Evolutionary conservation across 1,140 invertebrate genomes (phyloP).

Genomic region (Drosophila pectinifera): DNA sequence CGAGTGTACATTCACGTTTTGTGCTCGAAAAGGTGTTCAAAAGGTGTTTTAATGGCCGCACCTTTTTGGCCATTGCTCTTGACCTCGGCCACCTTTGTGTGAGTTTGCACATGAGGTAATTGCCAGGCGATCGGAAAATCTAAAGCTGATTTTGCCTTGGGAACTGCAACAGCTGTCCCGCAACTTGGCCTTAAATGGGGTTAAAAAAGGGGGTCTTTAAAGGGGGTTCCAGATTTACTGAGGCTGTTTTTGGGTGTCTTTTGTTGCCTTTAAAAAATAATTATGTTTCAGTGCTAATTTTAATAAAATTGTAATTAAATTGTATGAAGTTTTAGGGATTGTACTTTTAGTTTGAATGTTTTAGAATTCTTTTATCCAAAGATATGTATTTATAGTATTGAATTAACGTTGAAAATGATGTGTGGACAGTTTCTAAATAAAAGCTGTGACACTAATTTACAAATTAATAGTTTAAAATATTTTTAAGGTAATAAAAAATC

Average conservation of each 20-base stretch:
- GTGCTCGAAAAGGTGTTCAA: constrained; percentile 40
- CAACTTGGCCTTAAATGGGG: background rate
- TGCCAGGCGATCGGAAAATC: constrained; percentile 29
- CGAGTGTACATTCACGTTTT: constrained; percentile 30
- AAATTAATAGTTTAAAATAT: no score
- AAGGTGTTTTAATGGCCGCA: constrained; percentile 49
- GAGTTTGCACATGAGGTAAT: constrained; percentile 40
- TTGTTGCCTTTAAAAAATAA: background rate
- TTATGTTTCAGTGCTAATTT: no score
- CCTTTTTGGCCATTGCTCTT: constrained; percentile 57
- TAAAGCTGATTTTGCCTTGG: constrained; percentile 9
- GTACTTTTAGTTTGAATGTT: background rate
- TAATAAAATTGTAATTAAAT: background rate
- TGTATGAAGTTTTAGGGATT: background rate
- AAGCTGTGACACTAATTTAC: no score
- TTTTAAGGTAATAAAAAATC: background rate
- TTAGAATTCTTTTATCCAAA: background rate
- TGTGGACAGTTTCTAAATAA: background rate
- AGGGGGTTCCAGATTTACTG: background rate
- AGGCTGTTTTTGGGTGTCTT: no score
- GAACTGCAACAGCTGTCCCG: constrained; percentile 23
- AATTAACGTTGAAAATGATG: fast-evolving
- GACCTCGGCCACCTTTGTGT: constrained; percentile 44
- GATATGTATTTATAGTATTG: background rate
- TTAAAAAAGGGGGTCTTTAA: background rate